A percentile compares a stretch with the other conserved stretches of the same genome.
Conservation (phyloP, 2,888 invertebrate genomes). For the Spodoptera picta region DNA sequence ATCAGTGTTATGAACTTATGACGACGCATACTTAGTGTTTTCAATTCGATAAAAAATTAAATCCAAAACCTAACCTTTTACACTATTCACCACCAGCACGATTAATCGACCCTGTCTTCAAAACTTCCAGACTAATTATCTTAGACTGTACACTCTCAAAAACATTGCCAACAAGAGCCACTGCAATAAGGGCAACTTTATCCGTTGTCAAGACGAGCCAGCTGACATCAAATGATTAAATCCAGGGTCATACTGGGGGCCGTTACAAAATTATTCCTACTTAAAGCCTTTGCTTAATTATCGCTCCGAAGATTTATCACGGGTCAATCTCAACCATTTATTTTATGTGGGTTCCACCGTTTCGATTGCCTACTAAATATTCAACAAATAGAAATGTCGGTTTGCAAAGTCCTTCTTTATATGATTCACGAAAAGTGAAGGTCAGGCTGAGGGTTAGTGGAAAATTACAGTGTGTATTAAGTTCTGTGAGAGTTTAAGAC, state of each 20-base stretch:
- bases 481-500: no score
- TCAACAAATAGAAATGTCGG: constrained; percentile 52
- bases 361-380: constrained; percentile 50
- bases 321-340: constrained; percentile 59
- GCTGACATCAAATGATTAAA: constrained; percentile 36
- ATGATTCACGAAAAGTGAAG: constrained; percentile 32
- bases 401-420: constrained; percentile 46
- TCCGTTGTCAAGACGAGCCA: constrained; percentile 12
- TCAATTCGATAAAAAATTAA: no score
- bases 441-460: constrained; percentile 10
- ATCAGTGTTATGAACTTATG: no score
- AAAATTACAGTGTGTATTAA: constrained; percentile 20
- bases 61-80: no score
- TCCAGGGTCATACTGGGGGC: constrained; percentile 35
- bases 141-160: background rate
- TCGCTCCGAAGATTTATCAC: constrained; percentile 61
- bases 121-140: background rate
- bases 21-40: no score
- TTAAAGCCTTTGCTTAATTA: constrained; percentile 57
- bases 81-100: no score
- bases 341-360: constrained; percentile 55
- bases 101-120: no score
- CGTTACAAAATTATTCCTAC: constrained; percentile 48
- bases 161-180: background rate
- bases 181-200: background rate